Evolutionary conservation across 2,888 invertebrate species (phyloP).

Genomic region (Microplitis deprimator): DNA sequence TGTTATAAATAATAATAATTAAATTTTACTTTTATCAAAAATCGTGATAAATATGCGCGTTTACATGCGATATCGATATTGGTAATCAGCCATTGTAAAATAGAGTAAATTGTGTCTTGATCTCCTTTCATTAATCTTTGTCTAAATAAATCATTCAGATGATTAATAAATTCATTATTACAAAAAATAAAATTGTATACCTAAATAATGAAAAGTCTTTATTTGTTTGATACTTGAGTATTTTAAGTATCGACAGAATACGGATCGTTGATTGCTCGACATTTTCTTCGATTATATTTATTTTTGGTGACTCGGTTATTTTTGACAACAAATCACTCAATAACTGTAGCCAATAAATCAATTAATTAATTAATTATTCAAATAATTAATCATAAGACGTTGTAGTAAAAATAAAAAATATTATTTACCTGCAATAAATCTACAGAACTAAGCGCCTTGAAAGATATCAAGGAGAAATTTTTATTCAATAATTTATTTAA

Average conservation of each 20-base stretch:
- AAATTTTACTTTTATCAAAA: conserved; percentile 63
- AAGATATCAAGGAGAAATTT: conserved; percentile 86
- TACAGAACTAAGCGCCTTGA: conserved; percentile 84
- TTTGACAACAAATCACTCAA: conserved; percentile 77
- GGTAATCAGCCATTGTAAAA: conserved; percentile 85
- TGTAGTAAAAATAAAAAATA: not conserved
- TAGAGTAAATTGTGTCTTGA: conserved; percentile 82
- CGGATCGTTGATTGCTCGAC: conserved; percentile 83
- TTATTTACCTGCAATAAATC: conserved; percentile 78
- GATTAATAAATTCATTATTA: conserved; percentile 6
- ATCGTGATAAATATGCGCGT: conserved; percentile 83
- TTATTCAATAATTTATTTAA: conserved; percentile 81
- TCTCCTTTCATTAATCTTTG: conserved; percentile 82
- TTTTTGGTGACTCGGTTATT: conserved; percentile 76
- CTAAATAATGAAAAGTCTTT: conserved; percentile 68
- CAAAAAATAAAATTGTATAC: conserved; percentile 45
- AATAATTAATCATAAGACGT: not conserved
- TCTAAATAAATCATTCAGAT: conserved; percentile 65
- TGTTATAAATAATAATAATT: not conserved
- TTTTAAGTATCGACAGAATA: conserved; percentile 80
- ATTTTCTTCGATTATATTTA: conserved; percentile 83
- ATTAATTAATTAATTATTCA: not conserved
- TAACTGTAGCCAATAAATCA: conserved; percentile 51
- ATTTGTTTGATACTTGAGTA: conserved; percentile 85
- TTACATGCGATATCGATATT: conserved; percentile 83